Conservation (phyloP, 1,140 invertebrate genomes). For the Hyles vespertilio region DNA sequence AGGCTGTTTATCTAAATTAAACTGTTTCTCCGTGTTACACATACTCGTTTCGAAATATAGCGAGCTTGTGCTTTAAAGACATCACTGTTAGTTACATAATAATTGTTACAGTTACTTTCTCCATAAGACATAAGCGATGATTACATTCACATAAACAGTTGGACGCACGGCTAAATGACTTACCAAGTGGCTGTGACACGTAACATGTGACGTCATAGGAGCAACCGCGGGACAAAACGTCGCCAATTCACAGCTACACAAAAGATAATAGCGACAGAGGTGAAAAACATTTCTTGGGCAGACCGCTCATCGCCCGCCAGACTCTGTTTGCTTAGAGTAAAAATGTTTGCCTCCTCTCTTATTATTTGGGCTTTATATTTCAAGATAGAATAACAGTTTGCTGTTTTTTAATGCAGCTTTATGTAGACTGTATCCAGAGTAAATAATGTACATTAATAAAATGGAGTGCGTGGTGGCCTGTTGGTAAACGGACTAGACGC, state of each 20-base stretch:
- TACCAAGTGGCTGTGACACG: not conserved
- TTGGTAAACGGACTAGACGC: too few relatives aligned
- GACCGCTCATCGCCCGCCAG: not conserved
- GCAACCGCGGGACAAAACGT: slow-evolving; percentile 1
- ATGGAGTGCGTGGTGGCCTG: too few relatives aligned
- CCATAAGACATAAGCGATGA: not conserved
- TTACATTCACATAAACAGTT: not conserved
- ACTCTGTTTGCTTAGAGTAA: not conserved
- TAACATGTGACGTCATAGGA: not conserved
- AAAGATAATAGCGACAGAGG: slow-evolving; percentile 8
- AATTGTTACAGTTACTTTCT: too few relatives aligned
- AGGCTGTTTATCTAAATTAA: too few relatives aligned
- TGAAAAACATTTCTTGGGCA: not conserved
- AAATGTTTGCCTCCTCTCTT: slow-evolving; percentile 5
- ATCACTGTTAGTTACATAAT: too few relatives aligned
- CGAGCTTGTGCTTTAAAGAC: too few relatives aligned
- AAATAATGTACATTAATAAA: too few relatives aligned
- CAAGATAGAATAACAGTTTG: not conserved
- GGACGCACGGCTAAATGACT: not conserved
- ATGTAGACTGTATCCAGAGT: too few relatives aligned
- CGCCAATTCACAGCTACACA: slow-evolving; percentile 9
- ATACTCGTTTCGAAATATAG: too few relatives aligned
- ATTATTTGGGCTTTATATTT: not conserved
- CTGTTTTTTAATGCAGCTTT: too few relatives aligned
- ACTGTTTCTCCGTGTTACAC: too few relatives aligned